Evolutionary conservation across 2,113 vertebrate genomes (phyloP).

Genomic region (Tauraco erythrolophus): DNA sequence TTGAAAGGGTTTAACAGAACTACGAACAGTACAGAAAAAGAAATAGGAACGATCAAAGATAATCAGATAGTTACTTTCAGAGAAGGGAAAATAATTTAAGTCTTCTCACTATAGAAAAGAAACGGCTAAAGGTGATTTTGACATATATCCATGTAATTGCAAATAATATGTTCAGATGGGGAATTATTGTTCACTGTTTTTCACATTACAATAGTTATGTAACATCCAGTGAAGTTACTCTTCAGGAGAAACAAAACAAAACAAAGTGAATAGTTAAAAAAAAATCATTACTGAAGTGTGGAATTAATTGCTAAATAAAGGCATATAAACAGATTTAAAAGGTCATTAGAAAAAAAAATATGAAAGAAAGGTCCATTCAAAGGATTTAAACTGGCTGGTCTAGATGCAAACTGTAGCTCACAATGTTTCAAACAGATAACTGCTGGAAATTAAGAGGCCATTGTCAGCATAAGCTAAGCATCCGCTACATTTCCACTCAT

Average conservation of each 20-base stretch:
- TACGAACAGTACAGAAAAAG: background rate
- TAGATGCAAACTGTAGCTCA: background rate
- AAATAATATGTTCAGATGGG: background rate
- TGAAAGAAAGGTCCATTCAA: background rate
- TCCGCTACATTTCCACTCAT: background rate
- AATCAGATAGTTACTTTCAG: background rate
- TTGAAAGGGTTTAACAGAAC: background rate
- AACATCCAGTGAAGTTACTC: background rate
- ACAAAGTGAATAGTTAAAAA: fast-evolving
- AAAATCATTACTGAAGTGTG: background rate
- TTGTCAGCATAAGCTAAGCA: background rate
- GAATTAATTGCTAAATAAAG: background rate
- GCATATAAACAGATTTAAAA: background rate
- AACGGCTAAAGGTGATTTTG: background rate
- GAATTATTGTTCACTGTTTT: background rate
- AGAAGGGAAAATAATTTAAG: background rate
- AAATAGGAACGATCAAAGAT: background rate
- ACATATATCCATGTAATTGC: background rate
- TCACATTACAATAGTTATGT: background rate
- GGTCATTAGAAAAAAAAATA: background rate
- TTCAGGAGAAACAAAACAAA: background rate
- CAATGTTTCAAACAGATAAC: background rate
- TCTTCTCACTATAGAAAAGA: background rate
- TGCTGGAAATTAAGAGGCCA: background rate
- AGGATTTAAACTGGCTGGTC: background rate